Evolutionary conservation across 2,797 vertebrate species (phyloP).

Genomic region (Leucoraja ocellata): DNA sequence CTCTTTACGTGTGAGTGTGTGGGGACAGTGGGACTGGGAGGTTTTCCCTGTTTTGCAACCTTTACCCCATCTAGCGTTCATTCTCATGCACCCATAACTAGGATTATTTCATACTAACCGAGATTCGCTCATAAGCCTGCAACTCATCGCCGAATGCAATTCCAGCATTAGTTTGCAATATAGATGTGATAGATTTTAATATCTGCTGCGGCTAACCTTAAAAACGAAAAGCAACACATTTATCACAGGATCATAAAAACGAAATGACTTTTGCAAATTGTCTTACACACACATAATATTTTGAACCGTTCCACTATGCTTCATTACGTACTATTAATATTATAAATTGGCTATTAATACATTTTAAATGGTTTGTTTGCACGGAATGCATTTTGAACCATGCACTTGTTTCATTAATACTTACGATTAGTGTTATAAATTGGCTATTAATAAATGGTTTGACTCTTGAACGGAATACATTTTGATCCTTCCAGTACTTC

Average conservation of each 20-base stretch:
- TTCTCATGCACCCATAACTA: conserved; percentile 56
- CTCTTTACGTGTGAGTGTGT: conserved; percentile 68
- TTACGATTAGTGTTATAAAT: no score
- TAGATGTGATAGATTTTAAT: neutral
- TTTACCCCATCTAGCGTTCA: conserved; percentile 94
- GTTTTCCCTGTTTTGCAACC: conserved; percentile 73
- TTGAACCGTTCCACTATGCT: neutral
- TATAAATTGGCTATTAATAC: neutral
- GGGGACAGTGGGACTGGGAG: conserved; percentile 67
- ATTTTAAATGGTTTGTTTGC: neutral
- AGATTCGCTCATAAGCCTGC: neutral
- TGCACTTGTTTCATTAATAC: no score
- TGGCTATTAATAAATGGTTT: no score
- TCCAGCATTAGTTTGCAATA: neutral
- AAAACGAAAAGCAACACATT: neutral
- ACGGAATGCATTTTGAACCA: neutral
- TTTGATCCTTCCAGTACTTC: no score
- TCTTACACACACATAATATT: neutral
- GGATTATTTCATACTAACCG: neutral
- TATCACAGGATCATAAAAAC: neutral
- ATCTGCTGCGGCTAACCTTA: neutral
- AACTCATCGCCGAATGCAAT: no score
- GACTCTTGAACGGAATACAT: no score
- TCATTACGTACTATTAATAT: neutral
- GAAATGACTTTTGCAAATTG: neutral